phyloP scores from a whole-genome alignment of 2,888 invertebrate species.

The Ecliptopera silaceata region DNA sequence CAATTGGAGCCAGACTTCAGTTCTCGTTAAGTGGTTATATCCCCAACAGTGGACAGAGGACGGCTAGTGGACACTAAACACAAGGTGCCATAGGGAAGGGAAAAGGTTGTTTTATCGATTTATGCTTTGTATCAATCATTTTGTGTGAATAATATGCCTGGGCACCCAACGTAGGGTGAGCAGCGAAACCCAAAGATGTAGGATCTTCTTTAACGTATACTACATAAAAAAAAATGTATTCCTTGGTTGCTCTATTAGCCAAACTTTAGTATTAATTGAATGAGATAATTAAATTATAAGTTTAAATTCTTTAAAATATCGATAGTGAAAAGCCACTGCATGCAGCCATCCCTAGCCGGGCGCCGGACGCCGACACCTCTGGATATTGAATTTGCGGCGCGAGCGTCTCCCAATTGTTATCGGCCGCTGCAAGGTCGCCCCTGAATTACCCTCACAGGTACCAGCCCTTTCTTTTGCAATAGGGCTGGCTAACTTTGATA shows the following conservation, averaged over 20 bases:
- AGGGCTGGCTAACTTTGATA: conserved; percentile 55
- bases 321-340: neutral
- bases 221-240: no score
- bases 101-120: conserved; percentile 3
- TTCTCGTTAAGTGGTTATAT: conserved; percentile 80
- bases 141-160: neutral
- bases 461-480: conserved; percentile 67
- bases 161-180: neutral
- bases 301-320: neutral
- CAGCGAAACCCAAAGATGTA: neutral
- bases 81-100: conserved; percentile 50
- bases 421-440: conserved; percentile 77
- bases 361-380: conserved; percentile 68
- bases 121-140: neutral
- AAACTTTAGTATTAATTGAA: no score
- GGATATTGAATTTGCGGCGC: conserved; percentile 80
- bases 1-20: conserved; percentile 76
- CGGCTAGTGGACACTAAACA: conserved; percentile 69
- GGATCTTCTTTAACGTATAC: no score
- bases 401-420: conserved; percentile 78
- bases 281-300: neutral
- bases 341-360: conserved; percentile 23
- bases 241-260: no score
- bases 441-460: conserved; percentile 68
- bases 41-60: conserved; percentile 65